Conservation (phyloP, 1,140 invertebrate species). For the Aleiodes sp. region DNA sequence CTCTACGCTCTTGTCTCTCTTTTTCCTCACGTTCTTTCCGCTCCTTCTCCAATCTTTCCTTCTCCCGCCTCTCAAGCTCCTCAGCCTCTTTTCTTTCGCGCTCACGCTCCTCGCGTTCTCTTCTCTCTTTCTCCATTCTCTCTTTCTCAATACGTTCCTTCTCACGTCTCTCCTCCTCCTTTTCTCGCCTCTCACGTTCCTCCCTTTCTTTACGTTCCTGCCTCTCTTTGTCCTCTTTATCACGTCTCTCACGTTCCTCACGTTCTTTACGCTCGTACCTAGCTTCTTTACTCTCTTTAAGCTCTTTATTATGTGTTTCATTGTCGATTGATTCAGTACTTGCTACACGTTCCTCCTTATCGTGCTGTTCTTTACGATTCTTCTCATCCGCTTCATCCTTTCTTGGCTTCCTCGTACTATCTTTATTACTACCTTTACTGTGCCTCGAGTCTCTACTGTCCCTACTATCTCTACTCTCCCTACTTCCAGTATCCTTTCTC, state of each 20-base stretch:
- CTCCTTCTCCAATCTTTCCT: conserved; percentile 53
- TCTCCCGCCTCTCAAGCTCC: conserved; percentile 55
- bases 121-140: conserved; percentile 66
- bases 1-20: conserved; percentile 57
- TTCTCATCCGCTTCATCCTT: conserved; percentile 51
- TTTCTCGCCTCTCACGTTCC: conserved; percentile 63
- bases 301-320: conserved; percentile 41
- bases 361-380: conserved; percentile 57
- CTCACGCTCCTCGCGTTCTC: conserved; percentile 61
- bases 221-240: conserved; percentile 52
- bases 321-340: conserved; percentile 16
- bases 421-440: conserved; percentile 48
- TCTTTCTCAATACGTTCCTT: conserved; percentile 53
- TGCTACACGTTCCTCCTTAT: conserved; percentile 49
- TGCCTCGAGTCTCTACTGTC: conserved; percentile 54
- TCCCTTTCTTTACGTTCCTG: conserved; percentile 52
- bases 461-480: conserved; percentile 46
- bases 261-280: conserved; percentile 58
- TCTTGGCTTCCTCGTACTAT: conserved; percentile 47
- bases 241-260: conserved; percentile 55
- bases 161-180: conserved; percentile 52
- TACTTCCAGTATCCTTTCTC: conserved; percentile 33
- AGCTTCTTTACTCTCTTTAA: conserved; percentile 44
- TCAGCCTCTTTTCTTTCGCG: conserved; percentile 46
- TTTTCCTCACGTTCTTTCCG: conserved; percentile 59